Evolutionary conservation across 2,888 invertebrate species (phyloP).

Genomic region (Cataglyphis albicans): DNA sequence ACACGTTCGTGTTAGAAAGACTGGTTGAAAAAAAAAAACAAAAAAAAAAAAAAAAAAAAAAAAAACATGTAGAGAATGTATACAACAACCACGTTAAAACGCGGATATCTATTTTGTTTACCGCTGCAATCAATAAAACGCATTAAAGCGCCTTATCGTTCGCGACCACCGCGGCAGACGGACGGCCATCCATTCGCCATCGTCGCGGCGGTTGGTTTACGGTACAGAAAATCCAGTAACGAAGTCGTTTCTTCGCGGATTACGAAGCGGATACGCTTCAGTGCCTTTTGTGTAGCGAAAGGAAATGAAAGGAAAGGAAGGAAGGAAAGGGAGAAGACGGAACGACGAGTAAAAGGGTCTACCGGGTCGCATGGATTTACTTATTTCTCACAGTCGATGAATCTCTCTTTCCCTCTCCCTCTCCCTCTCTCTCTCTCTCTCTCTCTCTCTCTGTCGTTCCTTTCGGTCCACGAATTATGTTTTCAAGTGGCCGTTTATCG

Average conservation of each 20-base stretch:
- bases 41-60: background rate
- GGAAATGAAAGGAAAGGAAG: constrained; percentile 1
- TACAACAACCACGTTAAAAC: background rate
- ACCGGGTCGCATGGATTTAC: constrained; percentile 58
- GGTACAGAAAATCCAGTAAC: constrained; percentile 67
- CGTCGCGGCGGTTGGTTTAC: constrained; percentile 58
- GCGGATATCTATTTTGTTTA: constrained; percentile 20
- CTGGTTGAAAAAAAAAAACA: too few species aligned
- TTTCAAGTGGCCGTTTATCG: constrained; percentile 49
- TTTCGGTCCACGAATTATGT: constrained; percentile 35
- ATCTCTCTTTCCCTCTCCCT: constrained; percentile 15
- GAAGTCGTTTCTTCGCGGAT: constrained; percentile 66
- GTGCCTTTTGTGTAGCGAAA: constrained; percentile 55
- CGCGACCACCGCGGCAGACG: constrained; percentile 11
- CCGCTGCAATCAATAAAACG: constrained; percentile 42
- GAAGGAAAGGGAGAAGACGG: constrained; percentile 8
- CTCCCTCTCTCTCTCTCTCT: constrained; percentile 32
- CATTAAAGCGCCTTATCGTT: constrained; percentile 38
- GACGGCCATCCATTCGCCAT: constrained; percentile 27
- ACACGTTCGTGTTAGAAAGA: background rate
- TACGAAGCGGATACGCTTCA: constrained; percentile 55
- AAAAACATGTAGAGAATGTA: background rate
- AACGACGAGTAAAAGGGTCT: constrained; percentile 18
- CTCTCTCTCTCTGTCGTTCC: constrained; percentile 11
- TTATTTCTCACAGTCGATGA: constrained; percentile 65